phyloP scores from a whole-genome alignment of 2,888 invertebrate species.

The Tetanocera ferruginea region DNA sequence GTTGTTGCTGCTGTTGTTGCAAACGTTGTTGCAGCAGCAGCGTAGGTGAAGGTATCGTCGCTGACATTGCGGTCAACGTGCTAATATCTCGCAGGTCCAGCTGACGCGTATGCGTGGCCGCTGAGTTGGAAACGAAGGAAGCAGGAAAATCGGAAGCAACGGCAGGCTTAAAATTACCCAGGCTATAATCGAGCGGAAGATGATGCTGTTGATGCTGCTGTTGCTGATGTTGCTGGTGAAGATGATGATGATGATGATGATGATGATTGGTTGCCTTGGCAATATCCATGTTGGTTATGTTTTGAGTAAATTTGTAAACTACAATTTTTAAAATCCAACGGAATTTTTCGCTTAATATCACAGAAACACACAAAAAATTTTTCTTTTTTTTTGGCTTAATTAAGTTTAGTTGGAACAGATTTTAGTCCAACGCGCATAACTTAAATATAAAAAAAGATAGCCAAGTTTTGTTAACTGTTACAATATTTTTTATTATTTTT shows the following conservation, averaged over 20 bases:
- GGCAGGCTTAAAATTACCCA: slow-evolving; percentile 66
- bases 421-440: slow-evolving; percentile 30
- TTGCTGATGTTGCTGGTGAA: slow-evolving; percentile 50
- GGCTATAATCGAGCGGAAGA: slow-evolving; percentile 66
- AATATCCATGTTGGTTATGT: slow-evolving; percentile 60
- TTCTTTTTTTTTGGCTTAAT: background rate
- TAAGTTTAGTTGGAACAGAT: background rate
- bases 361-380: slow-evolving; percentile 33
- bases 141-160: slow-evolving; percentile 63
- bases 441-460: background rate
- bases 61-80: slow-evolving; percentile 61
- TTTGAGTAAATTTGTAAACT: slow-evolving; percentile 28
- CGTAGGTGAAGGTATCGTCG: slow-evolving; percentile 61
- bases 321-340: slow-evolving; percentile 33
- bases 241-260: slow-evolving; percentile 48
- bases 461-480: slow-evolving; percentile 2
- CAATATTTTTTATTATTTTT: slow-evolving; percentile 14
- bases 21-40: slow-evolving; percentile 63
- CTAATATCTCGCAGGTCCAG: slow-evolving; percentile 66
- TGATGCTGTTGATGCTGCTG: slow-evolving; percentile 56
- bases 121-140: slow-evolving; percentile 33
- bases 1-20: slow-evolving; percentile 54
- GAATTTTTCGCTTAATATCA: slow-evolving; percentile 33
- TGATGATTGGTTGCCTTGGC: slow-evolving; percentile 51
- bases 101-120: slow-evolving; percentile 50